Percentiles rank a stretch among this genome's conserved stretches.
These are phyloP conservation scores for Rhabdomys dilectus DNA, from an alignment of 2,113 vertebrate genomes.

Conservation along the genomic window DNA sequence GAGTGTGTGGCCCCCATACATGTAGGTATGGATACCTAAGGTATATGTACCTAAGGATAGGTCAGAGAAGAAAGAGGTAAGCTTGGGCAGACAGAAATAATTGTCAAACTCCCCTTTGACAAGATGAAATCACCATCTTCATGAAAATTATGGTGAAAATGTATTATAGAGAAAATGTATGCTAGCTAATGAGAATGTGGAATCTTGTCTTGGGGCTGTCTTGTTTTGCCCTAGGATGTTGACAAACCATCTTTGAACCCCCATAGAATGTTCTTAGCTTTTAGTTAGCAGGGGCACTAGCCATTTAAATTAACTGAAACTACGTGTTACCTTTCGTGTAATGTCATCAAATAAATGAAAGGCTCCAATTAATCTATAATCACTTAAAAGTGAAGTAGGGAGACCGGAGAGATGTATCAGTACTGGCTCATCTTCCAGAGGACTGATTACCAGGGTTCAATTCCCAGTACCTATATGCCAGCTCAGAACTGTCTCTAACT, in stretches of 20 bases:
- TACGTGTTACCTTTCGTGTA: background rate
- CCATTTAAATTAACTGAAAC: conserved; percentile 18
- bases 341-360: conserved; percentile 6
- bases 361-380: background rate
- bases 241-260: background rate
- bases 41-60: background rate
- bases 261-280: background rate
- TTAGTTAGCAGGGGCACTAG: conserved; percentile 27
- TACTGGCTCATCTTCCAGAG: background rate
- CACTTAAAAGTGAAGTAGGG: background rate
- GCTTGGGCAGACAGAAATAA: background rate
- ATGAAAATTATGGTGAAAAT: too few species aligned
- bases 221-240: background rate
- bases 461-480: background rate
- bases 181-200: background rate
- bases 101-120: background rate
- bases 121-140: too few species aligned
- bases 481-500: background rate
- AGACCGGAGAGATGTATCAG: background rate
- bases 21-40: background rate
- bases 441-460: background rate
- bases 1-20: background rate
- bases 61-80: background rate
- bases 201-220: background rate
- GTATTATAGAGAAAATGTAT: conserved; percentile 19